A percentile compares a stretch with the other conserved stretches of the same genome.
Evolutionary conservation across 2,113 vertebrate species (phyloP).

Genomic region (Henicopernis longicauda): DNA sequence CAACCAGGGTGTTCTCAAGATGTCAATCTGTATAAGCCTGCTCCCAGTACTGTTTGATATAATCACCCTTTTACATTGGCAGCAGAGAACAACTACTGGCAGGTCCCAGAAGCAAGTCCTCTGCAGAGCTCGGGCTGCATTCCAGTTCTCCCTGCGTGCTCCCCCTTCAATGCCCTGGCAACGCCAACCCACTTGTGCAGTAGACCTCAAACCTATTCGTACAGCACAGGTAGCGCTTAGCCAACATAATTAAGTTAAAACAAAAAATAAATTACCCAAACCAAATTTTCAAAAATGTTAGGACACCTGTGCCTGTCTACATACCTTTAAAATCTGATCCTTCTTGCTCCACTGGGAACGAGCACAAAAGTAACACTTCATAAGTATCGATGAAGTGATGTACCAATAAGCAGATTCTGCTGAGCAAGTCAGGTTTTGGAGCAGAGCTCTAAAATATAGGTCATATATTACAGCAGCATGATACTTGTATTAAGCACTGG

Average conservation of each 20-base stretch:
- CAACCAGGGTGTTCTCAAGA: not conserved
- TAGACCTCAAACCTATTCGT: not conserved
- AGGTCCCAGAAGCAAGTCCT: not conserved
- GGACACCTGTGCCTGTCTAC: not conserved
- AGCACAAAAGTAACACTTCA: not conserved
- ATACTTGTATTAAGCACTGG: not conserved
- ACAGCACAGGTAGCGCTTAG: not conserved
- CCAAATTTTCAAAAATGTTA: rapidly evolving
- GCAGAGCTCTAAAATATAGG: not conserved
- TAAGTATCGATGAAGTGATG: not conserved
- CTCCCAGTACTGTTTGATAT: not conserved
- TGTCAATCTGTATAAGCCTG: not conserved
- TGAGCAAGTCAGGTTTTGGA: not conserved
- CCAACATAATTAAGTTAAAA: not conserved
- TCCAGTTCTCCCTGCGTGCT: not conserved
- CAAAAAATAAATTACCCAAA: not conserved
- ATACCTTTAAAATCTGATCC: not conserved
- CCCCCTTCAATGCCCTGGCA: not conserved
- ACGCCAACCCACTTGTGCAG: not conserved
- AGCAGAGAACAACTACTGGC: not conserved
- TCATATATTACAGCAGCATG: not conserved
- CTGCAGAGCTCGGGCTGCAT: not conserved
- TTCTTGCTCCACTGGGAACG: not conserved
- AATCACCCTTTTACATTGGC: not conserved
- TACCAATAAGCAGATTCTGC: not conserved